phyloP scores from a whole-genome alignment of 2,888 invertebrate genomes.

The Malacosoma neustria region DNA sequence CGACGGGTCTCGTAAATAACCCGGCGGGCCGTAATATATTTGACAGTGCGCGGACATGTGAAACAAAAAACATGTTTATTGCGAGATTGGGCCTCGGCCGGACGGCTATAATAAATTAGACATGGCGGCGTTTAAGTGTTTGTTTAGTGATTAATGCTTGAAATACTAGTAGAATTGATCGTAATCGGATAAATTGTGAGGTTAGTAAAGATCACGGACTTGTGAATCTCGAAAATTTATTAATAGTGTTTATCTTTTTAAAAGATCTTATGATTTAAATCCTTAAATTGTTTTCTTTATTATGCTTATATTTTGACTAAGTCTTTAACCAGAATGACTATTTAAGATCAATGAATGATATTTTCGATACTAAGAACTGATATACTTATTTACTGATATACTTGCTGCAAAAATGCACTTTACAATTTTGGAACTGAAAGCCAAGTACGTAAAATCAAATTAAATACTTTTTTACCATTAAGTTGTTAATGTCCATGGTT shows the following conservation, averaged over 20 bases:
- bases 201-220: neutral
- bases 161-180: neutral
- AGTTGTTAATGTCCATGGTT: too few relatives aligned
- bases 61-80: conserved; percentile 75
- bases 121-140: conserved; percentile 44
- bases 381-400: too few relatives aligned
- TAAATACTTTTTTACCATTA: too few relatives aligned
- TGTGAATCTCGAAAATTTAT: neutral
- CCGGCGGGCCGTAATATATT: conserved; percentile 73
- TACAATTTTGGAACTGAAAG: too few relatives aligned
- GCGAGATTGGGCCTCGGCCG: conserved; percentile 48
- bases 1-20: conserved; percentile 72
- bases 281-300: too few relatives aligned
- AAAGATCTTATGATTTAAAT: too few relatives aligned
- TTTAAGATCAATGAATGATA: too few relatives aligned
- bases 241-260: neutral
- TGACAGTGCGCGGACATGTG: conserved; percentile 74
- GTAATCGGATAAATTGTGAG: neutral
- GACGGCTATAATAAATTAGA: conserved; percentile 51
- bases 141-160: conserved; percentile 26
- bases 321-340: too few relatives aligned
- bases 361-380: too few relatives aligned
- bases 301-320: too few relatives aligned
- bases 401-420: too few relatives aligned
- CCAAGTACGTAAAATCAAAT: too few relatives aligned